Evolutionary conservation across 2,888 invertebrate species (phyloP), one percentile per base, ranked within the genome.

Genomic region (Bellardia pandia): DNA sequence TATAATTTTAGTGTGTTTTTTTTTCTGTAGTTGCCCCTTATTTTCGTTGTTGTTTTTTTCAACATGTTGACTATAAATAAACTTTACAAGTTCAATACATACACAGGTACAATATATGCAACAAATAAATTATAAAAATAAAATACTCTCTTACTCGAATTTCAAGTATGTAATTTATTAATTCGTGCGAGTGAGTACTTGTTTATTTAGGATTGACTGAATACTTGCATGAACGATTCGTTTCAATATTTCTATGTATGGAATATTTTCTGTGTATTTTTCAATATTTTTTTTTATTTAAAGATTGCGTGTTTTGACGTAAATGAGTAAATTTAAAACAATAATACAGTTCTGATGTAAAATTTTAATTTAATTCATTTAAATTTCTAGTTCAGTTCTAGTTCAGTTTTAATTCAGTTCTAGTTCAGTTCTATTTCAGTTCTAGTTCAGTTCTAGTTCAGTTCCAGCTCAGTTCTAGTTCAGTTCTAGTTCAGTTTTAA

Each of bases 61-160:
- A n/a, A 53, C 69, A 71, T 11, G 33, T 37, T 37, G 53, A 16
- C 72, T 72, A 72, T 40, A 72, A 72, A 58, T 72, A 72, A 72
- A 58, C 13, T 72, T 71, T 56, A 72, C 56, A 72, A 72, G 56
- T 56, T 72, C 42, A 72, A 58, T 72, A 56, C 4, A 23, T 23
- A 23, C 23, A 23, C 23, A 23, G 23, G 23, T 23, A 56, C 40
- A 72, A 72, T 13, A 40, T 58, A 45, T 37, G 60, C 23, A 30
- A 30, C 11, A 11, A 53, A 13, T 13, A 58, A 40, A 42, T 56
- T 56, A 56, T 13, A 56, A 40, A 40, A 56, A 53, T 58, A 72
- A 40, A 58, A 3, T 42, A 33, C 51, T 68, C 8, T 30, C 11
- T 33, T 60, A 14, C 33, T 60, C 14, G 33, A 60, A 60, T 30